Conservation (phyloP, 2,888 invertebrate species). For the Sinopyrophorus schimmeli region DNA sequence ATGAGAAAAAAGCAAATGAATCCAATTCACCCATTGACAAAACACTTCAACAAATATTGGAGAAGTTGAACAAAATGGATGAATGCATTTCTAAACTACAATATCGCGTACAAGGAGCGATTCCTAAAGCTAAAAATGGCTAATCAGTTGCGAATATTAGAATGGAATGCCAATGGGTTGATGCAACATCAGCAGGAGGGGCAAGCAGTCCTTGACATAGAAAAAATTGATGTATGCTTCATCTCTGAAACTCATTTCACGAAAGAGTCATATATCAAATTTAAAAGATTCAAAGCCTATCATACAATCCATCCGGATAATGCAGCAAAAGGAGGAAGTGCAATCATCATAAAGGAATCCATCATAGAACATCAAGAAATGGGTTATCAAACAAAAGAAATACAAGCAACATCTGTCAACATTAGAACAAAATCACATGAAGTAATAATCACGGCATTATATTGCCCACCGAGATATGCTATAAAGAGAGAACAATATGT, state of each 20-base stretch:
- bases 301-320: conserved; percentile 33
- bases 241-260: conserved; percentile 36
- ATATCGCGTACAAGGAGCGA: conserved; percentile 30
- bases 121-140: conserved; percentile 26
- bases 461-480: conserved; percentile 24
- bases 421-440: conserved; percentile 17
- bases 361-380: conserved; percentile 25
- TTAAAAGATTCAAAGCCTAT: conserved; percentile 31
- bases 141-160: conserved; percentile 24
- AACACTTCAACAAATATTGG: conserved; percentile 20
- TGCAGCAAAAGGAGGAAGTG: conserved; percentile 33
- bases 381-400: conserved; percentile 20
- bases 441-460: conserved; percentile 20
- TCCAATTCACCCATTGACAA: conserved; percentile 12
- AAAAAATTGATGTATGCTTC: conserved; percentile 34
- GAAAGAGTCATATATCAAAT: conserved; percentile 31
- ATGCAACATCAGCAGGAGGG: conserved; percentile 34
- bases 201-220: conserved; percentile 28
- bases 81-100: conserved; percentile 23
- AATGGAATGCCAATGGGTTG: conserved; percentile 35
- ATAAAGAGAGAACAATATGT: conserved; percentile 29
- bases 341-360: conserved; percentile 29
- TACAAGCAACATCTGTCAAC: conserved; percentile 24
- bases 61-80: conserved; percentile 28
- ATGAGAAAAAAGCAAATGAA: conserved; percentile 9